phyloP scores from a whole-genome alignment of 2,797 vertebrate species.

The Steatocranus sp. region DNA sequence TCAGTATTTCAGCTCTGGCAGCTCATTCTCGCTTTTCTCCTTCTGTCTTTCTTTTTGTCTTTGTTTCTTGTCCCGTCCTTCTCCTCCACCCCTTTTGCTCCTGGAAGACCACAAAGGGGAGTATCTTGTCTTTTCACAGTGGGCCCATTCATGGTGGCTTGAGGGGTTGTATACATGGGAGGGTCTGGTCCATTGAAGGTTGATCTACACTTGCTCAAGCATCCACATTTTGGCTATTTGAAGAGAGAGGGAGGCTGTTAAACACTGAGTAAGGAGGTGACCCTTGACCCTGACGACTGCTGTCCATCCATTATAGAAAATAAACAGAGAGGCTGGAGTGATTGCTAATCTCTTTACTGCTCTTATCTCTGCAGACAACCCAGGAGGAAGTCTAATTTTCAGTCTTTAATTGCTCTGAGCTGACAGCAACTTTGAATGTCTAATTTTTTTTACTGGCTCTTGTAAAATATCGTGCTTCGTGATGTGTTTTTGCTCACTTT shows the following conservation, averaged over 20 bases:
- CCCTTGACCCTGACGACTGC: slow-evolving; percentile 60
- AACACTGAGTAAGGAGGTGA: slow-evolving; percentile 63
- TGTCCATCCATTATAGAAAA: slow-evolving; percentile 51
- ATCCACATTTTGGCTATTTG: slow-evolving; percentile 66
- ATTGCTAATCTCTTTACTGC: neutral
- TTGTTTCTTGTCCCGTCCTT: slow-evolving; percentile 21
- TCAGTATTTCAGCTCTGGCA: slow-evolving; percentile 61
- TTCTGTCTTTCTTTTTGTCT: slow-evolving; percentile 51
- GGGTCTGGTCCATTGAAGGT: slow-evolving; percentile 41
- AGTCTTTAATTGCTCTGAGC: neutral
- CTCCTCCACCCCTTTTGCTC: slow-evolving; percentile 52
- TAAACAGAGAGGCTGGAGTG: slow-evolving; percentile 32
- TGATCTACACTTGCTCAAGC: slow-evolving; percentile 69
- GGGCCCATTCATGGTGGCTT: neutral
- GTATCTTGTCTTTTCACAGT: slow-evolving; percentile 23
- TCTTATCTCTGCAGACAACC: neutral
- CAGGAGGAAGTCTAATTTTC: neutral
- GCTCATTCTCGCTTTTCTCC: slow-evolving; percentile 55
- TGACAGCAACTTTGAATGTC: neutral
- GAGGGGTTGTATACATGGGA: slow-evolving; percentile 54
- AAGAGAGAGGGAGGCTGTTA: slow-evolving; percentile 64
- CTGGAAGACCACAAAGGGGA: slow-evolving; percentile 43
- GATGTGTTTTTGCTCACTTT: neutral
- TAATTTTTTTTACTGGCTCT: neutral
- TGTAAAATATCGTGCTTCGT: neutral